Evolutionary conservation across 2,888 invertebrate species (phyloP), one percentile per base, ranked within the genome.

Genomic region (Drosophila eohydei): DNA sequence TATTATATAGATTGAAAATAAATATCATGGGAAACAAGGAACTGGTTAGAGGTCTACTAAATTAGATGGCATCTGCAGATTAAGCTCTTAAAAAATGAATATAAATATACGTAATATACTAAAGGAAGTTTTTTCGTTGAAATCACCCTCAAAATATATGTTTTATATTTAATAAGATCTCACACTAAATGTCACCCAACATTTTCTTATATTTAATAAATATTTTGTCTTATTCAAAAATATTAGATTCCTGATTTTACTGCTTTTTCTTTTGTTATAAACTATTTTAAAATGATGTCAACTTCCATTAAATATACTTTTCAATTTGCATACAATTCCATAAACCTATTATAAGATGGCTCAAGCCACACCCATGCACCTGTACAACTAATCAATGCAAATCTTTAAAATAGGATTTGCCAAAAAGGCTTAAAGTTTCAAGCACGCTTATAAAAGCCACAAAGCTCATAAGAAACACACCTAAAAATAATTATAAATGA

Each of bases 381-480:
- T 52, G 64, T 3, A 11, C 38, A 12, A 2, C 44, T 74, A 61
- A 71, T 65, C 44, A 63, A 75, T 76, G 72, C 44, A 82, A 74
- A 80, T 68, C 52, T 36, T 34, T 4, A 8, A 55, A 71, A 71
- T 78, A 26, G 50, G 58, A 63, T 76, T 81, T 62, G 75, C 71
- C 16, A 61, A 68, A 65, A 55, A 11, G 26, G 48, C 48, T 44
- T 7, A 54, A 63, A 30, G 41, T 57, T 56, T 69, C 51, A 21
- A 71, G 71, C 81, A 71, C 84, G 63, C 67, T 74, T 81, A 67
- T 57, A 55, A 57, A 50, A 44, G 30, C 14, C 26, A 26, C 7
- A 61, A 43, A 66, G 58, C 58, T 38, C 30, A 48, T 14, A 21
- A 56, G 51, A 70, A 76, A 77, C 86, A 83, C 86, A 76, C 78